A percentile compares a stretch with the other conserved stretches of the same genome.
phyloP scores from a whole-genome alignment of 2,888 invertebrate genomes.

The Adineta ricciae region DNA sequence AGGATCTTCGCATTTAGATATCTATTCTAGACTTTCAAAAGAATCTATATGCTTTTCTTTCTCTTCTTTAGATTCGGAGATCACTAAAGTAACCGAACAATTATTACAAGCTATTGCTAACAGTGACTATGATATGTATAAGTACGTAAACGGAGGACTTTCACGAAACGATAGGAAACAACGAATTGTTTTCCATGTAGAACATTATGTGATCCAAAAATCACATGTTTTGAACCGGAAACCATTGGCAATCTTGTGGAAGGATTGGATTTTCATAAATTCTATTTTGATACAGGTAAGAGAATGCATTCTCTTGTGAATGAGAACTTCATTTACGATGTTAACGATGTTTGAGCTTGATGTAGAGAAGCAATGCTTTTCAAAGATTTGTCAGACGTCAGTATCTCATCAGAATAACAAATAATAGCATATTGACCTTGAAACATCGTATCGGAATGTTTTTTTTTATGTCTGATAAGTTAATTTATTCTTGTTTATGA shows the following conservation, averaged over 20 bases:
- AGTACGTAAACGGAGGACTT: slow-evolving; percentile 58
- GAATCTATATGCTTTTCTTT: no score
- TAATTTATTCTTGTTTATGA: no score
- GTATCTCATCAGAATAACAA: no score
- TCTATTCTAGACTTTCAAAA: no score
- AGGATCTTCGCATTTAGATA: no score
- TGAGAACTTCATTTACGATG: no score
- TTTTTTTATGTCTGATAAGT: no score
- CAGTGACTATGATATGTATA: slow-evolving; percentile 93
- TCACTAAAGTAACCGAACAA: slow-evolving; percentile 95
- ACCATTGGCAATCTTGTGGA: slow-evolving; percentile 95
- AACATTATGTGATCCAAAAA: slow-evolving; percentile 93
- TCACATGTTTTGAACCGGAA: slow-evolving; percentile 98
- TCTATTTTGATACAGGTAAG: slow-evolving; percentile 89
- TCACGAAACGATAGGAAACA: neutral
- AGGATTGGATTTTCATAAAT: slow-evolving; percentile 99
- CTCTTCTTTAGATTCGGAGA: slow-evolving; percentile 66
- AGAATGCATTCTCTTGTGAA: slow-evolving; percentile 48
- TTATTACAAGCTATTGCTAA: slow-evolving; percentile 91
- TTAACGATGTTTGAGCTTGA: no score
- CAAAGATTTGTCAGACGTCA: no score
- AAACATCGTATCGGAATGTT: no score
- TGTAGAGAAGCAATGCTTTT: no score
- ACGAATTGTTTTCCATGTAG: slow-evolving; percentile 51
- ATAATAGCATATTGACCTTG: no score